Evolutionary conservation across 1,140 invertebrate genomes (phyloP).

Genomic region (Branchinecta lindahli): DNA sequence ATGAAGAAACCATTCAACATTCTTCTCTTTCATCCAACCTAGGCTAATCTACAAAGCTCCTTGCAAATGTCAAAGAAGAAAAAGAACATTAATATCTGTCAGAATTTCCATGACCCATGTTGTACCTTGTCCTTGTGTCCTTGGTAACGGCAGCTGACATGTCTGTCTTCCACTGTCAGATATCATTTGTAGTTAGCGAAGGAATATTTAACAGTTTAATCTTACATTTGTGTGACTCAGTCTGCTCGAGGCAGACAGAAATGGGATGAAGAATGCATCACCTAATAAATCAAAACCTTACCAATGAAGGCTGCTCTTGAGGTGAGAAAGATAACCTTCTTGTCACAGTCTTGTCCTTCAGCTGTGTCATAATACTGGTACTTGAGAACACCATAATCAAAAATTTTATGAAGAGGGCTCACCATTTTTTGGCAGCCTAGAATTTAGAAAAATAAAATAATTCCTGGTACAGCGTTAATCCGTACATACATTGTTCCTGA

Average conservation of each 20-base stretch:
- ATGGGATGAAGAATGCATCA: neutral
- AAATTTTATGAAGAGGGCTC: neutral
- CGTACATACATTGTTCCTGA: too few relatives aligned
- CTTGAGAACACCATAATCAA: neutral
- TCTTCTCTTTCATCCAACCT: too few relatives aligned
- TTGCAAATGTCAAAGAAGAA: too few relatives aligned
- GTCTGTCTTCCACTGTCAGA: too few relatives aligned
- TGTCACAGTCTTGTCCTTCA: constrained; percentile 5
- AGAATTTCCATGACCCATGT: too few relatives aligned
- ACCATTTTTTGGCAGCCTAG: neutral
- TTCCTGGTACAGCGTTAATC: too few relatives aligned
- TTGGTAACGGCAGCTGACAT: too few relatives aligned
- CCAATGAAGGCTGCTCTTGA: neutral
- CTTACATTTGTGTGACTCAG: neutral
- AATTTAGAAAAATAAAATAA: too few relatives aligned
- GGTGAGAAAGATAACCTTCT: neutral
- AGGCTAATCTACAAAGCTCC: too few relatives aligned
- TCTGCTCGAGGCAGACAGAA: neutral
- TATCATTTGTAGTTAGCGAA: neutral
- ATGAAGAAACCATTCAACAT: too few relatives aligned
- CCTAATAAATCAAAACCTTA: neutral
- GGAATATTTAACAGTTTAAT: neutral
- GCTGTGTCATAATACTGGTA: constrained; percentile 7
- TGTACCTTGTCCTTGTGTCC: too few relatives aligned
- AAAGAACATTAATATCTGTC: too few relatives aligned